A percentile compares a stretch with the other conserved stretches of the same genome.
phyloP scores from a whole-genome alignment of 1,140 invertebrate species.

The Cherax destructor region DNA sequence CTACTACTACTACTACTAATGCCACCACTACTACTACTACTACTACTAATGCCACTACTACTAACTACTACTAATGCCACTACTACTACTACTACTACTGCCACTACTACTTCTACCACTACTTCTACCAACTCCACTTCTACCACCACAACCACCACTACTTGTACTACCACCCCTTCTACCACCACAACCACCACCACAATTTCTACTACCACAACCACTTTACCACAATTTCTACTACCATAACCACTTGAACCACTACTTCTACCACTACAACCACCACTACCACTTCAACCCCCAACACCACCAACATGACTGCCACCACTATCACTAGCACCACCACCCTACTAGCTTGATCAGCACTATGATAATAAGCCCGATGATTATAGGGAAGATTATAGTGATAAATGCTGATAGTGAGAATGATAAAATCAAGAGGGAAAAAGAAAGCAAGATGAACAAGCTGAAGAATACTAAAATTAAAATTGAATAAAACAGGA shows the following conservation, averaged over 20 bases:
- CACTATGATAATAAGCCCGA: not conserved
- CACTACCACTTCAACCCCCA: not conserved
- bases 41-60: too few species aligned
- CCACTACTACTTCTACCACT: not conserved
- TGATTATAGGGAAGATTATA: not conserved
- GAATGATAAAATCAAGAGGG: not conserved
- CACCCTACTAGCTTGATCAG: not conserved
- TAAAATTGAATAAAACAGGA: not conserved
- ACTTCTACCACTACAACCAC: not conserved
- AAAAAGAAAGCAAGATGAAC: not conserved
- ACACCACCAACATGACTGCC: not conserved
- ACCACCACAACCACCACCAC: not conserved
- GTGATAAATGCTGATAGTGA: not conserved
- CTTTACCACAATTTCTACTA: not conserved
- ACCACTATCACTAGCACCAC: not conserved
- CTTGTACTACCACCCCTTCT: not conserved
- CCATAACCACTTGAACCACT: not conserved
- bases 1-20: too few species aligned
- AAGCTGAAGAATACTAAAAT: constrained; percentile 4
- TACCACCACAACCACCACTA: not conserved
- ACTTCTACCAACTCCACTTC: too few species aligned
- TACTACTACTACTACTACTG: not conserved
- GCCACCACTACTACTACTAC: too few species aligned
- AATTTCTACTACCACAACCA: not conserved
- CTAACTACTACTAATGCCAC: too few species aligned